A percentile compares a stretch with the other conserved stretches of the same genome.
phyloP scores from a whole-genome alignment of 2,113 vertebrate genomes.

The Otis tarda region DNA sequence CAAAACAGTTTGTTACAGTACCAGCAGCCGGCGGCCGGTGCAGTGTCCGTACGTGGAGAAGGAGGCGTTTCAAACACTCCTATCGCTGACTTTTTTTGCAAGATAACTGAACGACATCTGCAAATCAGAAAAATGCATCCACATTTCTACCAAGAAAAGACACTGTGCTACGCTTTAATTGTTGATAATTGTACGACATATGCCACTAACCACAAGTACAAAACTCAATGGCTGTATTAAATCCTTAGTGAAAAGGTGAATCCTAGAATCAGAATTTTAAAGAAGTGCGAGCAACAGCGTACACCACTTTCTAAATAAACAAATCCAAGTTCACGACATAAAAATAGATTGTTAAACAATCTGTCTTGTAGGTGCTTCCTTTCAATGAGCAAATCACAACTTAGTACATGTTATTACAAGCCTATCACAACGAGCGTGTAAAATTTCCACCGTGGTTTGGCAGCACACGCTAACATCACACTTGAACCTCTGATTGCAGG shows the following conservation, averaged over 20 bases:
- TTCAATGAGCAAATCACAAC: background rate
- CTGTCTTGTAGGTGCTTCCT: background rate
- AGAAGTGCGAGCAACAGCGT: background rate
- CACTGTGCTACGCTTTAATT: background rate
- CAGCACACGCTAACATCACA: background rate
- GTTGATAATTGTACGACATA: background rate
- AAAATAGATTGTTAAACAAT: background rate
- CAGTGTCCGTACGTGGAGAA: background rate
- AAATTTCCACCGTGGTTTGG: background rate
- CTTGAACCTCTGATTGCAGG: background rate
- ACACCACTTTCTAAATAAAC: background rate
- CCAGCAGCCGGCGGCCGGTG: background rate
- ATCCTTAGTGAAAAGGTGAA: background rate
- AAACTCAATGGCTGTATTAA: background rate
- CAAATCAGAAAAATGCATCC: background rate
- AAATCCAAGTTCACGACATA: background rate
- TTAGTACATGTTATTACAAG: background rate
- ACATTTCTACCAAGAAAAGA: background rate
- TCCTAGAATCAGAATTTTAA: background rate
- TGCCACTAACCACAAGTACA: background rate
- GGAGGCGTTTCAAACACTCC: background rate
- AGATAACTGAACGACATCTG: background rate
- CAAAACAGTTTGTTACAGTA: background rate
- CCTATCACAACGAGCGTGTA: background rate
- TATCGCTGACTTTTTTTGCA: background rate